phyloP scores from a whole-genome alignment of 2,797 vertebrate genomes.

The Xiphorhynchus erythropygius region DNA sequence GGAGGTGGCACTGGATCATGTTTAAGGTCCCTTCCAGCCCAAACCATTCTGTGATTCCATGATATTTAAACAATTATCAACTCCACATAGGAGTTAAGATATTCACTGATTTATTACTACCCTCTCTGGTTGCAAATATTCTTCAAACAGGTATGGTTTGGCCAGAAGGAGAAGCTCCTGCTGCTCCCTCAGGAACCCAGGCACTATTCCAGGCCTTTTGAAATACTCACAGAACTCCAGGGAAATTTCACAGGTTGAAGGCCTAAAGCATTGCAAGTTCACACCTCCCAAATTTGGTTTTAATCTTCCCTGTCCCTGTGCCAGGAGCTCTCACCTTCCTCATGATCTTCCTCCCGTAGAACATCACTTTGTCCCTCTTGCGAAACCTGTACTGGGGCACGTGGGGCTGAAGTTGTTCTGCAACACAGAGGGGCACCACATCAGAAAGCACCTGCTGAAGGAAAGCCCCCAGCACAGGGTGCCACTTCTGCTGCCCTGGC shows the following conservation, averaged over 20 bases:
- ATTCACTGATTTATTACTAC: not conserved
- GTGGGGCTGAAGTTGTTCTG: slow-evolving; percentile 80
- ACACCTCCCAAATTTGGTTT: not conserved
- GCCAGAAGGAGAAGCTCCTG: not conserved
- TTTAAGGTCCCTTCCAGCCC: not conserved
- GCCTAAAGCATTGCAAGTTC: not conserved
- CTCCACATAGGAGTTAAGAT: not conserved
- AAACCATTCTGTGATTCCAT: not conserved
- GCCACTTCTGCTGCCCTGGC: not conserved
- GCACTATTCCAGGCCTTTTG: not conserved
- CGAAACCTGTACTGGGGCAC: slow-evolving; percentile 88
- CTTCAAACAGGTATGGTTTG: not conserved
- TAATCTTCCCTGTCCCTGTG: not conserved
- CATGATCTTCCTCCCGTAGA: slow-evolving; percentile 95
- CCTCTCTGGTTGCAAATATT: not conserved
- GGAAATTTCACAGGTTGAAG: not conserved
- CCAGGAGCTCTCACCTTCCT: slow-evolving; percentile 81
- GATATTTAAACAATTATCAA: not conserved
- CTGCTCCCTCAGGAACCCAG: not conserved
- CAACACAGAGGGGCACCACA: not conserved
- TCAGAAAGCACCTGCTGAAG: not conserved
- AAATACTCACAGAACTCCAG: not conserved
- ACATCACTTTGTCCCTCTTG: slow-evolving; percentile 93
- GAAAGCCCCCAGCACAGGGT: not conserved
- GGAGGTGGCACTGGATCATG: fast-evolving